Evolutionary conservation across 2,888 invertebrate species (phyloP).

Genomic region (Ophion costatus): DNA sequence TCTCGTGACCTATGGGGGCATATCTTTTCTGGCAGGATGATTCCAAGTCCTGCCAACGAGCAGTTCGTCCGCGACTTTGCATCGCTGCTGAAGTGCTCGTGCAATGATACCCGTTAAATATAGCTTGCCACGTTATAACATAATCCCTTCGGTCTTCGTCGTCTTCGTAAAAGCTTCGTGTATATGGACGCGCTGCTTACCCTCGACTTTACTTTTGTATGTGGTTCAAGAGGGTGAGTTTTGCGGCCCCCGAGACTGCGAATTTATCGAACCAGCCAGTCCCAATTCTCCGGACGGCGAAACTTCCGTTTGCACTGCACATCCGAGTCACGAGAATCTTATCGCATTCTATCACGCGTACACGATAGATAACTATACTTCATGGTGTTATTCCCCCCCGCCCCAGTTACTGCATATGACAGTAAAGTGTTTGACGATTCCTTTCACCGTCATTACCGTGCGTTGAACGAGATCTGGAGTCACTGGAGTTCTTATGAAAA

Average conservation of each 20-base stretch:
- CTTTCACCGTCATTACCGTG: not conserved
- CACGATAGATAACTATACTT: constrained; percentile 29
- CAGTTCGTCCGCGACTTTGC: constrained; percentile 74
- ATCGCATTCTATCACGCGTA: constrained; percentile 52
- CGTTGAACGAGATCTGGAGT: not conserved
- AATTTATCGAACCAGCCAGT: constrained; percentile 62
- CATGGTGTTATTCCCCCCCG: constrained; percentile 10
- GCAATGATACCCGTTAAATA: constrained; percentile 60
- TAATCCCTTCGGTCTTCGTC: constrained; percentile 51
- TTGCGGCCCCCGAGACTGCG: constrained; percentile 42
- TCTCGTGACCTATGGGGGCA: constrained; percentile 68
- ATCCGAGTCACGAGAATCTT: constrained; percentile 42
- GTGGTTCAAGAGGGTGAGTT: constrained; percentile 17
- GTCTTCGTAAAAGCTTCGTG: constrained; percentile 37
- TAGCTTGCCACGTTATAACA: constrained; percentile 61
- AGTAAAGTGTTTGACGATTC: not conserved
- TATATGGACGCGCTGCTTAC: constrained; percentile 33
- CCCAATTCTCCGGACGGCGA: constrained; percentile 50
- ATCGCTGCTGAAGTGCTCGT: constrained; percentile 72
- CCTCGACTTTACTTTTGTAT: constrained; percentile 20
- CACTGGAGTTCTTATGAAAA: not conserved
- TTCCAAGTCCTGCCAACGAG: constrained; percentile 73
- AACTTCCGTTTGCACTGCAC: constrained; percentile 42
- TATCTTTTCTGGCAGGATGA: constrained; percentile 40
- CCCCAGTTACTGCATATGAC: constrained; percentile 22